Evolutionary conservation across 2,888 invertebrate genomes (phyloP), one percentile per base, ranked within the genome.

Genomic region (Apodemia mormo): DNA sequence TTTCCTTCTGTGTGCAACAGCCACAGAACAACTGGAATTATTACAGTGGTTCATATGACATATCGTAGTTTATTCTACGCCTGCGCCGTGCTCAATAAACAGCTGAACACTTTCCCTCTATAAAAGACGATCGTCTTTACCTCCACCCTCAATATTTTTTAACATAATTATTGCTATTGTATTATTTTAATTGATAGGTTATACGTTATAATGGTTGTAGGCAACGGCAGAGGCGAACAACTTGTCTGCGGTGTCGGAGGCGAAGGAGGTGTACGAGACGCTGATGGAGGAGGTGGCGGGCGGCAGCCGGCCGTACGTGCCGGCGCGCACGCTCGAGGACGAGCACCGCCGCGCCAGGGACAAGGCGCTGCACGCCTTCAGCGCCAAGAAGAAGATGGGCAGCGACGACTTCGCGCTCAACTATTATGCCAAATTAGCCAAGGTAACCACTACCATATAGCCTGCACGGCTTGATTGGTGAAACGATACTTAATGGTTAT

Each of bases 211-310:
- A 40, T 58, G 33, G n/a, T 65, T 37, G 30, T 80, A 97, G 97
- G 99, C 99, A 22, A 99, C 99, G 69, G 99, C 99, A 0, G 99
- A 99, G 93, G 99, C 99, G 1, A 99, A 99, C 89, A 99, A 99
- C 90, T 93, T 99, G 73, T 97, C 99, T 40, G 99, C 99, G 1
- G 97, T 99, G 37, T 97, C 98, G 0, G 96, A 96, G 79, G 98
- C 99, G 9, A 98, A 97, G 83, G 99, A 98, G 76, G 94, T 96
- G 70, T 99, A 99, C 91, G 94, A 95, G 73, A 94, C 94, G 68
- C 92, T 96, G 77, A 99, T 99, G 99, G 99, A 99, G 82, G 96
- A 96, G 80, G 96, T 97, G 54, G 99, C 98, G 85, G 99, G 99
- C 29, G 99, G 99, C 67, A 94, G 96, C 70, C 96, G 96, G 85